phyloP scores from a whole-genome alignment of 2,888 invertebrate genomes.

The Parnassius glacialis region DNA sequence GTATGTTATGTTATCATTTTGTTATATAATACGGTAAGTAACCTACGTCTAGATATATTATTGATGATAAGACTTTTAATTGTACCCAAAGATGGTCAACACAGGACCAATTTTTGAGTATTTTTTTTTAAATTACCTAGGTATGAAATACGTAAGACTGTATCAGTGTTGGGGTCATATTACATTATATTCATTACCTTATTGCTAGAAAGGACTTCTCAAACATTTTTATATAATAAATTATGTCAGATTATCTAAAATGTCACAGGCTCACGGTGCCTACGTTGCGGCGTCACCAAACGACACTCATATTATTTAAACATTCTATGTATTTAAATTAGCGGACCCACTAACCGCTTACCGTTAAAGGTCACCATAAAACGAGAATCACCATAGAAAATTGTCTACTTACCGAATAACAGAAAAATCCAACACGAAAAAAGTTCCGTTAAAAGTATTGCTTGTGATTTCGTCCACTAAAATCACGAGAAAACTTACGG shows the following conservation, averaged over 20 bases:
- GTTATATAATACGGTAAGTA: no score
- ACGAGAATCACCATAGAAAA: conserved; percentile 60
- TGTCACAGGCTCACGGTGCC: conserved; percentile 19
- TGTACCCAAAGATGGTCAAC: no score
- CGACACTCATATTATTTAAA: conserved; percentile 8
- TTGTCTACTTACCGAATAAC: conserved; percentile 51
- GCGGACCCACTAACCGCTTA: conserved; percentile 24
- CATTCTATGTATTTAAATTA: no score
- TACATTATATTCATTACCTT: no score
- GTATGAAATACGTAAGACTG: no score
- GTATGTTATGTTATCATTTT: no score
- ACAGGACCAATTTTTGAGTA: no score
- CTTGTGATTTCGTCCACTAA: conserved; percentile 56
- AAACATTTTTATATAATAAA: neutral
- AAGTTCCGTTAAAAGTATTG: conserved; percentile 66
- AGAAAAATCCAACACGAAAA: conserved; percentile 57
- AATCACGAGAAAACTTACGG: conserved; percentile 60
- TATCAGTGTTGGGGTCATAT: no score
- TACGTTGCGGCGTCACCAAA: conserved; percentile 9
- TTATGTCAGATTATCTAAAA: conserved; percentile 16
- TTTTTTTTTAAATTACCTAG: no score
- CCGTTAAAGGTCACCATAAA: conserved; percentile 51
- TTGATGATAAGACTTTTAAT: no score
- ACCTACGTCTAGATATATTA: no score
- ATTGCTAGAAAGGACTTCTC: no score